Evolutionary conservation across 1,140 invertebrate species (phyloP), one percentile per base, ranked within the genome.

Genomic region (Diabrotica undecimpunctata): DNA sequence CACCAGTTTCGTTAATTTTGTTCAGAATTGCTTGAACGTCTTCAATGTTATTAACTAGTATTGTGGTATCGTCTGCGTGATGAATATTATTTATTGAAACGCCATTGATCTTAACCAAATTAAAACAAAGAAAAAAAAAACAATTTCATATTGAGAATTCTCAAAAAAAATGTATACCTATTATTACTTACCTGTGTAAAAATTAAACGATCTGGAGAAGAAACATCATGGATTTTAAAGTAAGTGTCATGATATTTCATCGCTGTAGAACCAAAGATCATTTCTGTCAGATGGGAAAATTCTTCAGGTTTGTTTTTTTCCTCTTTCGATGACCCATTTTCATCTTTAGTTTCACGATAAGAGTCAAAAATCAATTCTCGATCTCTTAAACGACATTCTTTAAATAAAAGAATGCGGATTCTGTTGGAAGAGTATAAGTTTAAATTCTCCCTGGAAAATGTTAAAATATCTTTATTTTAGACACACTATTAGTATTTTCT

Each of bases 261-360:
- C 0, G 91, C 89, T 37, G 93, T 90, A 5, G 91, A 88, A 5
- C 94, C 94, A 78, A 95, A 95, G 70, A 95, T 88, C 88, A 95
- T 92, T 84, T 95, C 94, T 68, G 91, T 90, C 69, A 95, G 79
- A 39, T 87, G 81, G 64, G 84, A 86, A 11, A 88, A 85, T 79
- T 95, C 92, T 54, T 86, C 81, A 67, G 84, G 80, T 70, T 87
- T 83, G 57, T 83, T 84, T 73, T 82, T 82, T 72, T 54, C 53
- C 2, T 54, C 12, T 8, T 54, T 54, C 8, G n/a, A 5, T 5
- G 12, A 0, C 5, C 53, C 8, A 5, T 54, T 36, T 58, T n/a
- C 2, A 14, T 9, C 36, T 38, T 58, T 58, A 4, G 56, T 9
- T 12, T 35, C 12, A 11, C 36, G 11, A 37, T 50, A 12, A 6